Evolutionary conservation across 1,140 invertebrate species (phyloP).

Genomic region (Hylyphantes graminicola): DNA sequence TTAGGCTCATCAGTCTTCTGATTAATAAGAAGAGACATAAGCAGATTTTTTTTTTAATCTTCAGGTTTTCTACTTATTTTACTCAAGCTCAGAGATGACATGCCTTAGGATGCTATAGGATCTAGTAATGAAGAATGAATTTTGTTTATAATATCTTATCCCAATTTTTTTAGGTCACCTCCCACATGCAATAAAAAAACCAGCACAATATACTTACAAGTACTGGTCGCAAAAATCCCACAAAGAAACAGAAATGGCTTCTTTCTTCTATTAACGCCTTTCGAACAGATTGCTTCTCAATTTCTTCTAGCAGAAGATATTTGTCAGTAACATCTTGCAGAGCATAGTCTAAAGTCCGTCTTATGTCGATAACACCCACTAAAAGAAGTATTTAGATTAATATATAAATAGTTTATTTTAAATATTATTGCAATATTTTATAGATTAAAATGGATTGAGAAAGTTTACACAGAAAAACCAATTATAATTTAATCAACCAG

Average conservation of each 20-base stretch:
- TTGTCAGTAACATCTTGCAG: slow-evolving; percentile 86
- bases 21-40: too few relatives aligned
- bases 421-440: neutral
- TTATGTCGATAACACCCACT: slow-evolving; percentile 55
- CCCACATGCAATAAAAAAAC: neutral
- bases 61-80: too few relatives aligned
- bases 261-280: slow-evolving; percentile 93
- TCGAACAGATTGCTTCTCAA: slow-evolving; percentile 89
- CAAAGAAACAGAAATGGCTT: slow-evolving; percentile 90
- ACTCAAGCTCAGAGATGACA: too few relatives aligned
- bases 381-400: neutral
- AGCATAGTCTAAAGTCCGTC: slow-evolving; percentile 71
- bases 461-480: neutral
- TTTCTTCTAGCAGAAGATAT: slow-evolving; percentile 86
- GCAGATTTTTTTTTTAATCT: too few relatives aligned
- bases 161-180: neutral
- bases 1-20: too few relatives aligned
- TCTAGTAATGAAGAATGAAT: too few relatives aligned
- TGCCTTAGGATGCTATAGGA: too few relatives aligned
- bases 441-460: neutral
- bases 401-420: neutral
- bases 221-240: slow-evolving; percentile 91
- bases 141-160: too few relatives aligned
- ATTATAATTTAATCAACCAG: neutral
- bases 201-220: slow-evolving; percentile 75